Evolutionary conservation across 2,888 invertebrate species (phyloP).

Genomic region (Serripes groenlandicus): DNA sequence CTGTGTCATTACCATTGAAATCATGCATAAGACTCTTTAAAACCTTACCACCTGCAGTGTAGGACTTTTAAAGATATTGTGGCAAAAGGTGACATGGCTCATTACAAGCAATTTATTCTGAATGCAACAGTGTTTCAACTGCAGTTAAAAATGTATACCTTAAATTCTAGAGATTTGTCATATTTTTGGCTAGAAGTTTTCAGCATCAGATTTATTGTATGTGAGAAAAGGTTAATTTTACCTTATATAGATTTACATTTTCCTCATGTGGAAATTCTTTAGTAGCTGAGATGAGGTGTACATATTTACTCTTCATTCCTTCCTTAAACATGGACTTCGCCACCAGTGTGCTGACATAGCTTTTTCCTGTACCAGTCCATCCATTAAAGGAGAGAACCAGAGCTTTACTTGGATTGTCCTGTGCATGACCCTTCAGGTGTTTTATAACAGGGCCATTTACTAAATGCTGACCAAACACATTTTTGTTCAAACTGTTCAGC

Average conservation of each 20-base stretch:
- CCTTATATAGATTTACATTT: constrained; percentile 88
- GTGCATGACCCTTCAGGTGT: constrained; percentile 90
- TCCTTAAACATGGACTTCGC: constrained; percentile 87
- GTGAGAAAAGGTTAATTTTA: constrained; percentile 73
- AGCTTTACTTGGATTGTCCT: constrained; percentile 90
- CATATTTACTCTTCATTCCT: constrained; percentile 92
- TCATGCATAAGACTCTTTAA: too few relatives aligned
- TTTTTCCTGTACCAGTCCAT: constrained; percentile 91
- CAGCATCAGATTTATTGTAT: not conserved
- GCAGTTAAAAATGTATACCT: too few relatives aligned
- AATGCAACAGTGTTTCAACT: not conserved
- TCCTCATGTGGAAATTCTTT: constrained; percentile 91
- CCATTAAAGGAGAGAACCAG: constrained; percentile 98
- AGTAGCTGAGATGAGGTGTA: constrained; percentile 93
- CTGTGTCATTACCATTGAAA: too few relatives aligned
- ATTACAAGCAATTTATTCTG: not conserved
- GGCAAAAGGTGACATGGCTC: not conserved
- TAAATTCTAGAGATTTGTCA: too few relatives aligned
- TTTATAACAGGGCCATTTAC: constrained; percentile 90
- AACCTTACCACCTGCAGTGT: too few relatives aligned
- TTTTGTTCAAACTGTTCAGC: constrained; percentile 74
- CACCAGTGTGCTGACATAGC: constrained; percentile 86
- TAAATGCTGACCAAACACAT: constrained; percentile 91
- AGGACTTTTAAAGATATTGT: not conserved
- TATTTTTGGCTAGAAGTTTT: too few relatives aligned